A percentile compares a stretch with the other conserved stretches of the same genome.
phyloP scores from a whole-genome alignment of 2,888 invertebrate species.

The Drosophila vallismaia region DNA sequence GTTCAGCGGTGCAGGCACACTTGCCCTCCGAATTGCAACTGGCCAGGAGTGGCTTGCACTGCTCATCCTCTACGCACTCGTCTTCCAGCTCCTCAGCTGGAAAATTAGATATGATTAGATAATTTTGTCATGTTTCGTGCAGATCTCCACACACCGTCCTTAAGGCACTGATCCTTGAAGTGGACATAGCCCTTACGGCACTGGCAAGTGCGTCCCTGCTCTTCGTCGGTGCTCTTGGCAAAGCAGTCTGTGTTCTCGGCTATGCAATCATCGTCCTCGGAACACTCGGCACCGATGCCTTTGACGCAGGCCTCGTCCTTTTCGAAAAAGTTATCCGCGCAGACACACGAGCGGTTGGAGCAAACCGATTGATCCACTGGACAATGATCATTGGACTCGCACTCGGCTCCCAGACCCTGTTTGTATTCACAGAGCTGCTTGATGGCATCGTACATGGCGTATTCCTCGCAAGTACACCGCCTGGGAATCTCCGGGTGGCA shows the following conservation, averaged over 20 bases:
- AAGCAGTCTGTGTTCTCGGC: conserved; percentile 75
- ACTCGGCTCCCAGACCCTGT: conserved; percentile 80
- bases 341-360: conserved; percentile 78
- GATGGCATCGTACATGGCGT: conserved; percentile 80
- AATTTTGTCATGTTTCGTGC: not conserved
- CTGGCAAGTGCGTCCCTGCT: conserved; percentile 75
- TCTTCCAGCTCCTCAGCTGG: conserved; percentile 80
- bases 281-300: conserved; percentile 80
- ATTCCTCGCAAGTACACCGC: conserved; percentile 81
- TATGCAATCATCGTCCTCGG: conserved; percentile 74
- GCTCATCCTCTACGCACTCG: conserved; percentile 81
- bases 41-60: conserved; percentile 82
- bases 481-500: conserved; percentile 75
- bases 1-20: conserved; percentile 78
- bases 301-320: conserved; percentile 74
- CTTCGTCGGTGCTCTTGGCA: conserved; percentile 55
- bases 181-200: conserved; percentile 82
- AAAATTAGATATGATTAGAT: not conserved
- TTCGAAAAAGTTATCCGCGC: conserved; percentile 73
- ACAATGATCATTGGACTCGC: conserved; percentile 77
- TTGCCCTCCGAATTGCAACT: conserved; percentile 76
- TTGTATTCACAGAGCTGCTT: conserved; percentile 80
- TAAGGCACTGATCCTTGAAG: conserved; percentile 81
- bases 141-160: conserved; percentile 71
- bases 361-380: conserved; percentile 79